Evolutionary conservation across 2,888 invertebrate species (phyloP).

Genomic region (Hololepta plana): DNA sequence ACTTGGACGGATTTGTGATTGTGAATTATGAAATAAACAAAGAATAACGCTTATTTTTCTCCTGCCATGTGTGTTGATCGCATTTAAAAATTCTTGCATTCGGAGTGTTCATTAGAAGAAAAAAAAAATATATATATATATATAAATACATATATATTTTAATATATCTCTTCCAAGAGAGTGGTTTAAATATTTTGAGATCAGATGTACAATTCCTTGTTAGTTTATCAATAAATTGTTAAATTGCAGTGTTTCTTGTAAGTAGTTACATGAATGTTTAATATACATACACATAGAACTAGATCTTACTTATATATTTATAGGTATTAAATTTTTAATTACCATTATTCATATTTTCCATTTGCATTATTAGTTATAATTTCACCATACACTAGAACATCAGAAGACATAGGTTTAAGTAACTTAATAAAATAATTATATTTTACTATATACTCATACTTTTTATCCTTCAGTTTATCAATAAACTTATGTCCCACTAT

Average conservation of each 20-base stretch:
- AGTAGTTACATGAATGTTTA: too few species aligned
- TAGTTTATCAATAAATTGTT: too few species aligned
- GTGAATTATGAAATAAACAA: too few species aligned
- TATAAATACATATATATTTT: conserved; percentile 9
- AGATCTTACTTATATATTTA: background rate
- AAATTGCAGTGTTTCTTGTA: conserved; percentile 1
- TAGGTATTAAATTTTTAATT: conserved; percentile 2
- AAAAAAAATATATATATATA: conserved; percentile 2
- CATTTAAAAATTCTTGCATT: conserved; percentile 25
- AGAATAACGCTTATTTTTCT: too few species aligned
- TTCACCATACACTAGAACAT: background rate
- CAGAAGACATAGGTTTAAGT: conserved; percentile 1
- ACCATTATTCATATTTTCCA: background rate
- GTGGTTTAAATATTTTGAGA: conserved; percentile 15
- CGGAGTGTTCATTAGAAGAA: conserved; percentile 23
- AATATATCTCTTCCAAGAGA: conserved; percentile 16
- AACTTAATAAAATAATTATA: conserved; percentile 1
- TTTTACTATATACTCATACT: too few species aligned
- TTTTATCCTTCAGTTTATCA: too few species aligned
- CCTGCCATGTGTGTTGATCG: conserved; percentile 26
- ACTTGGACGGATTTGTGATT: too few species aligned
- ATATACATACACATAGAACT: too few species aligned
- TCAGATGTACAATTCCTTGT: conserved; percentile 22
- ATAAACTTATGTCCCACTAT: too few species aligned
- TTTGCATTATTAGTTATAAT: conserved; percentile 1